A percentile compares a stretch with the other conserved stretches of the same genome.
These are phyloP conservation scores for Cranoglanis bouderius DNA, from an alignment of 2,113 vertebrate species.

Conservation along the genomic window DNA sequence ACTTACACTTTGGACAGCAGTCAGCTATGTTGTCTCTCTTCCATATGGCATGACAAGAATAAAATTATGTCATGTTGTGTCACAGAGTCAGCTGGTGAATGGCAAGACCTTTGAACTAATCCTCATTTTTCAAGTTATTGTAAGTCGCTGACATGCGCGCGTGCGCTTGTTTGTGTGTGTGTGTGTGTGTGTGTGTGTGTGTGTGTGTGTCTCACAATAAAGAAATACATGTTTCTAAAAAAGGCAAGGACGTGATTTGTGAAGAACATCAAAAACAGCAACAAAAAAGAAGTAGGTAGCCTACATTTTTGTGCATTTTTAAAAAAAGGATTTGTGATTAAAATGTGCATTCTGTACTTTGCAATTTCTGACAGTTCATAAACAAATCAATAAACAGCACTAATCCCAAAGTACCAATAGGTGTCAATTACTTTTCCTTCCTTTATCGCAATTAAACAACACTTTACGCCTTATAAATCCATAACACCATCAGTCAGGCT, in stretches of 20 bases:
- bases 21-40: slow-evolving; percentile 4
- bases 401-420: slow-evolving; percentile 18
- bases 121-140: slow-evolving; percentile 48
- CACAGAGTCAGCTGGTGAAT: slow-evolving; percentile 52
- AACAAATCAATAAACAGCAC: not conserved
- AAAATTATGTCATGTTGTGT: slow-evolving; percentile 34
- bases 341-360: not conserved
- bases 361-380: not conserved
- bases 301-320: not conserved
- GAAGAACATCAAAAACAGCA: not conserved
- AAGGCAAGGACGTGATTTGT: not conserved
- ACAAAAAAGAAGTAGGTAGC: not conserved
- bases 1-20: not conserved
- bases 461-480: not conserved
- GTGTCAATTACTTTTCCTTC: not conserved
- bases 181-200: not conserved
- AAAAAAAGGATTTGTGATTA: not conserved
- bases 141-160: not conserved
- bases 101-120: slow-evolving; percentile 50
- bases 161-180: not conserved
- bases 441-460: not conserved
- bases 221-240: not conserved
- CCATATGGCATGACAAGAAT: slow-evolving; percentile 36
- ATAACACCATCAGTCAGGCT: not conserved
- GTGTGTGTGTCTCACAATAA: not conserved